Conservation (phyloP, 2,113 vertebrate genomes). For the Proteles cristata region DNA sequence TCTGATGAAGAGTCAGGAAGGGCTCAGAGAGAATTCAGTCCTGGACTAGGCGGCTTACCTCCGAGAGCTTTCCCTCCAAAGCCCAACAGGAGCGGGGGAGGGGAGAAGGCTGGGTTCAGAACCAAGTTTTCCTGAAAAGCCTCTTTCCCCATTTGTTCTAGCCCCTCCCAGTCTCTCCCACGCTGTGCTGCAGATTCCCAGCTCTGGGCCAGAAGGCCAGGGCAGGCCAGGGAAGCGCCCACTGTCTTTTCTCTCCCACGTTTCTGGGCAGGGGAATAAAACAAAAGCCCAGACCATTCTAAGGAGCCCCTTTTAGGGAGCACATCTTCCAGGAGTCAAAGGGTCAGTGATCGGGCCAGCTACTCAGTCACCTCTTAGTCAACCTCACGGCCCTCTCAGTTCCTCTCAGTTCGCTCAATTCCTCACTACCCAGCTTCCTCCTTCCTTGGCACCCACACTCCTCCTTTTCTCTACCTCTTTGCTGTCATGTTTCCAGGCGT, state of each 20-base stretch:
- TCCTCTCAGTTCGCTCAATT: background rate
- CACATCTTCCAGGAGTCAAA: background rate
- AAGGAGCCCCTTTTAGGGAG: background rate
- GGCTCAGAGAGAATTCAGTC: background rate
- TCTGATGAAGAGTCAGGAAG: background rate
- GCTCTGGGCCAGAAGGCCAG: conserved; percentile 37
- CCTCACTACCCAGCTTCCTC: background rate
- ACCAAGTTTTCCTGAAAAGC: conserved; percentile 82
- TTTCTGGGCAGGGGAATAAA: background rate
- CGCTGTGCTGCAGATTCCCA: background rate
- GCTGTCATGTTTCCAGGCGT: background rate
- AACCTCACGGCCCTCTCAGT: background rate
- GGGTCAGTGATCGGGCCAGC: background rate
- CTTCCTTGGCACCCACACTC: background rate
- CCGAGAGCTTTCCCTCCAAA: background rate
- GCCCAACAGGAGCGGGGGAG: background rate
- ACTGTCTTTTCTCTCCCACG: background rate
- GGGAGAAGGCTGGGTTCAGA: conserved; percentile 47
- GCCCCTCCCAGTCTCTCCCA: conserved; percentile 68
- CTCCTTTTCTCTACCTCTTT: background rate
- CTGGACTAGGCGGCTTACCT: background rate
- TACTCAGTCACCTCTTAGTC: background rate
- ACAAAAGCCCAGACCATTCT: background rate
- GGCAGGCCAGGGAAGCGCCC: background rate
- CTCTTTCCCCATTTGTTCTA: conserved; percentile 65